These are phyloP conservation scores for Andrena minutula DNA, from an alignment of 2,888 invertebrate species.

Conservation along the genomic window DNA sequence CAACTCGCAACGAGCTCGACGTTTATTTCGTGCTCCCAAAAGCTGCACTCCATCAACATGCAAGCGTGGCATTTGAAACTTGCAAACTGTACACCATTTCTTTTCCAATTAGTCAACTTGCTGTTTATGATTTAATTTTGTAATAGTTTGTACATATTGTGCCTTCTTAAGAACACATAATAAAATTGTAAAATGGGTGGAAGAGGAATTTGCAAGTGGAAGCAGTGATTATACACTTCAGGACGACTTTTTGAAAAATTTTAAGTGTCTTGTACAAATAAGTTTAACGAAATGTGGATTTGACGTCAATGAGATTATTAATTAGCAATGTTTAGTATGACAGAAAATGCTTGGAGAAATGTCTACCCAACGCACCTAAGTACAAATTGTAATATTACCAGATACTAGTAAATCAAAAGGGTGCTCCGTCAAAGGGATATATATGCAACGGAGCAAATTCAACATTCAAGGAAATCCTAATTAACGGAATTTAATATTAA, in stretches of 20 bases:
- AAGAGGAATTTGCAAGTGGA: neutral
- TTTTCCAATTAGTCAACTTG: neutral
- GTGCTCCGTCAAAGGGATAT: neutral
- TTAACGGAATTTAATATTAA: neutral
- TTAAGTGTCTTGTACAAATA: no score
- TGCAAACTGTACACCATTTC: slow-evolving; percentile 50
- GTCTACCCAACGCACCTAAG: no score
- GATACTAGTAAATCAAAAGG: no score
- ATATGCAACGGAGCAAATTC: neutral
- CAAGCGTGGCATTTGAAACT: slow-evolving; percentile 46
- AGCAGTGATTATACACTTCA: neutral
- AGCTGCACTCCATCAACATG: slow-evolving; percentile 62
- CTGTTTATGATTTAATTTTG: neutral
- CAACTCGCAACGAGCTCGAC: slow-evolving; percentile 16
- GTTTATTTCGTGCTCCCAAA: slow-evolving; percentile 40
- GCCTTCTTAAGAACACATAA: neutral
- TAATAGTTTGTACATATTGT: neutral
- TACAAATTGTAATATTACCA: no score
- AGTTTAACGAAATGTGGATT: no score
- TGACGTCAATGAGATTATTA: no score
- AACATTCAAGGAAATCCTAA: neutral
- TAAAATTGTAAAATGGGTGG: neutral
- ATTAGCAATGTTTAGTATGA: no score
- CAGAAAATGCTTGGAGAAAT: no score
- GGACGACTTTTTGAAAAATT: neutral